Percentiles rank a stretch among this genome's conserved stretches.
Evolutionary conservation across 92 coral and sea anemone genomes (phyloP).

Genomic region (Epizoanthus stellaris): DNA sequence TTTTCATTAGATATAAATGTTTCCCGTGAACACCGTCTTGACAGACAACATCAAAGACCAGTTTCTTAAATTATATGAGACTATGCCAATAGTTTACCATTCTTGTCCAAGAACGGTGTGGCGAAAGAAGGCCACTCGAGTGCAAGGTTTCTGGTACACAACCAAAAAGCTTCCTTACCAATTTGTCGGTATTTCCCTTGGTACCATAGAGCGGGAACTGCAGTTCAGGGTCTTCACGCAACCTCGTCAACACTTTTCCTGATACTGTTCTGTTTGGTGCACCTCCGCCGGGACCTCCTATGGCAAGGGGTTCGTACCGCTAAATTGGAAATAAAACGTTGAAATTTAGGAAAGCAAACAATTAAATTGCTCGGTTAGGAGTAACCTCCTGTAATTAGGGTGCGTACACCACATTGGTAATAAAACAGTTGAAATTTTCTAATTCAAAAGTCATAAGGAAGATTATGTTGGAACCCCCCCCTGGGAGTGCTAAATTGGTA

Average conservation of each 20-base stretch:
- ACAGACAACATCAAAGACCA: too few relatives aligned
- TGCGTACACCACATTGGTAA: not conserved
- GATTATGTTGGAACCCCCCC: too few relatives aligned
- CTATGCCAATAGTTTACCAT: too few relatives aligned
- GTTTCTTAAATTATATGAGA: too few relatives aligned
- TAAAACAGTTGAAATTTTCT: not conserved
- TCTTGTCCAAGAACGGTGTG: too few relatives aligned
- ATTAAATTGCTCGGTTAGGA: too few relatives aligned
- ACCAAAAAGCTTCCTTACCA: conserved; percentile 58
- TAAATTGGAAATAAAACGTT: conserved; percentile 8
- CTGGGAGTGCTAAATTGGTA: too few relatives aligned
- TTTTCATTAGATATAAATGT: too few relatives aligned
- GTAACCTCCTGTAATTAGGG: not conserved
- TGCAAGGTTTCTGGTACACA: not conserved
- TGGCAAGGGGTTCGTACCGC: conserved; percentile 61
- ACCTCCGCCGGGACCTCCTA: conserved; percentile 83
- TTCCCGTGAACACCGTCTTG: too few relatives aligned
- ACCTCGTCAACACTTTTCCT: conserved; percentile 69
- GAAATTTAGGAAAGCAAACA: too few relatives aligned
- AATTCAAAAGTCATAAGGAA: not conserved
- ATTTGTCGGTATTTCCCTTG: conserved; percentile 52
- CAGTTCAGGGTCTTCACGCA: conserved; percentile 82
- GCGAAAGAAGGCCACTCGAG: not conserved
- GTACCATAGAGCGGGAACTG: conserved; percentile 72
- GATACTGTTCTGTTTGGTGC: conserved; percentile 92